Evolutionary conservation across 2,888 invertebrate species (phyloP).

Genomic region (Ectemnius lituratus): DNA sequence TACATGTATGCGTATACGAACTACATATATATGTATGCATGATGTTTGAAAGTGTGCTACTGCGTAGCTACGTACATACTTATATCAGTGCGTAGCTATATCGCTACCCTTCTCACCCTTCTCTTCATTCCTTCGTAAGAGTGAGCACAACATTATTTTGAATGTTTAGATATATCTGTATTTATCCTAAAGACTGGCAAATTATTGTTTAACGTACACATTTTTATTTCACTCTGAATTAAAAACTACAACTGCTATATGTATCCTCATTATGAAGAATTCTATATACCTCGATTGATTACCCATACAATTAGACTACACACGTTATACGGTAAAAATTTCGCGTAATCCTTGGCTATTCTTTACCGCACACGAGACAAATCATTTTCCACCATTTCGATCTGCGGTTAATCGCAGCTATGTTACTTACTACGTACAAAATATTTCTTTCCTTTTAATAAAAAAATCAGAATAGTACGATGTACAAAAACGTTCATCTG

Average conservation of each 20-base stretch:
- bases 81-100: no score
- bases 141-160: not conserved
- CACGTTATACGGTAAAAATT: slow-evolving; percentile 20
- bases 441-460: slow-evolving; percentile 39
- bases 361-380: slow-evolving; percentile 22
- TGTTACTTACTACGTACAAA: slow-evolving; percentile 43
- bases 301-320: slow-evolving; percentile 24
- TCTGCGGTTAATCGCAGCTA: slow-evolving; percentile 23
- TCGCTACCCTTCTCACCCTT: no score
- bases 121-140: not conserved
- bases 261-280: slow-evolving; percentile 21
- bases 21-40: not conserved
- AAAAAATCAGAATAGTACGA: slow-evolving; percentile 36
- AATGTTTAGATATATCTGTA: not conserved
- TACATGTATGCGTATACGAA: not conserved
- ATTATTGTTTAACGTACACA: slow-evolving; percentile 24
- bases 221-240: slow-evolving; percentile 24
- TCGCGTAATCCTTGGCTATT: slow-evolving; percentile 1
- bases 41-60: not conserved
- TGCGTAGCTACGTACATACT: no score
- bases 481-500: slow-evolving; percentile 40
- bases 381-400: slow-evolving; percentile 30
- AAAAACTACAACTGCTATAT: slow-evolving; percentile 39
- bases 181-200: slow-evolving; percentile 13
- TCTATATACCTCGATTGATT: slow-evolving; percentile 28